A percentile compares a stretch with the other conserved stretches of the same genome.
Evolutionary conservation across 2,888 invertebrate species (phyloP).

Genomic region (Cephonodes hylas): DNA sequence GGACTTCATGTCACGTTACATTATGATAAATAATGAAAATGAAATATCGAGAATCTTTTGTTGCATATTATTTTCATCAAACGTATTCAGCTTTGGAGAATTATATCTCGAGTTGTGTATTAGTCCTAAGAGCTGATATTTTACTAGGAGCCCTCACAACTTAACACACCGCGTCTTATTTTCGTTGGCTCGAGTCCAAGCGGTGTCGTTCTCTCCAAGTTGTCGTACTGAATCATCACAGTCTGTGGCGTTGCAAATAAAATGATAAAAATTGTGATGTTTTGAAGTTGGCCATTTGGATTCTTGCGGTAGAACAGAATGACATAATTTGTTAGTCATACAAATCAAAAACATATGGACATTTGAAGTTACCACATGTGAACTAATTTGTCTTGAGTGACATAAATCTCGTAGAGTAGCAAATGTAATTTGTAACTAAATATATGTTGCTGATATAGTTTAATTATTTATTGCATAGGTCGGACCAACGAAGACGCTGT

Average conservation of each 20-base stretch:
- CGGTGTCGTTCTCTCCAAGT: background rate
- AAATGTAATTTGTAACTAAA: background rate
- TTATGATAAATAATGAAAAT: too few species aligned
- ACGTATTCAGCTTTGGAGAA: background rate
- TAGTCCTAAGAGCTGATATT: constrained; percentile 6
- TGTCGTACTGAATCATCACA: constrained; percentile 8
- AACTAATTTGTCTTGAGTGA: background rate
- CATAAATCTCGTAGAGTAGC: background rate
- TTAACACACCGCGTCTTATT: constrained; percentile 2
- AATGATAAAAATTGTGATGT: constrained; percentile 3
- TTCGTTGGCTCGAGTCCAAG: background rate
- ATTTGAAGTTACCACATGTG: background rate
- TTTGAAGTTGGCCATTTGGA: background rate
- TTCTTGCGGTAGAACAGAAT: background rate
- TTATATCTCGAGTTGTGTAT: background rate
- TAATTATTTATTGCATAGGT: too few species aligned
- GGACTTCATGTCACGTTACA: too few species aligned
- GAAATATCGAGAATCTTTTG: background rate
- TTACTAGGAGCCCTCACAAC: constrained; percentile 1
- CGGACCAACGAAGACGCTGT: too few species aligned
- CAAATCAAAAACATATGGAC: constrained; percentile 3
- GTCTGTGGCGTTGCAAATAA: constrained; percentile 7
- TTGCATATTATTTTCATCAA: background rate
- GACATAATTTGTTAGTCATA: constrained; percentile 5
- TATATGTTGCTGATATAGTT: background rate